A percentile compares a stretch with the other conserved stretches of the same genome.
Conservation (phyloP, 1,140 invertebrate species). For the Drosophila sechellia region DNA sequence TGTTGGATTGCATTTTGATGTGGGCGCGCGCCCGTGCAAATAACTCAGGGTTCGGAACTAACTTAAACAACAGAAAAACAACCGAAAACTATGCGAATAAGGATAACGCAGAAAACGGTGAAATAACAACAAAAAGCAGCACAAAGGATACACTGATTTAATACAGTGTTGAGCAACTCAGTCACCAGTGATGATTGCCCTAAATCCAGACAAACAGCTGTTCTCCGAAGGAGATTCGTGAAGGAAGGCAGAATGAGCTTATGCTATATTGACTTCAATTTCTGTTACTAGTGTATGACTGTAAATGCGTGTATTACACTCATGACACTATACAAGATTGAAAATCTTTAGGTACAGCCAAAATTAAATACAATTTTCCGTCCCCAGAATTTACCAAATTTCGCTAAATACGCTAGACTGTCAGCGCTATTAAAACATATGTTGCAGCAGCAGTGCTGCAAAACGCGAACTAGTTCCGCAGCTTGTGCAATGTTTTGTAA, state of each 20-base stretch:
- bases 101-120: constrained; percentile 37
- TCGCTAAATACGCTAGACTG: not conserved
- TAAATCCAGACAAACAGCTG: constrained; percentile 2
- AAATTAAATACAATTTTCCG: too few relatives aligned
- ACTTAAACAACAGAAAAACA: constrained; percentile 43
- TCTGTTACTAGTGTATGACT: too few relatives aligned
- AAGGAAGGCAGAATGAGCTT: not conserved
- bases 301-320: too few relatives aligned
- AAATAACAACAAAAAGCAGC: constrained; percentile 49
- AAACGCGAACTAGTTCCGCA: constrained; percentile 20
- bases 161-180: constrained; percentile 11
- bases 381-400: not conserved
- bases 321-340: too few relatives aligned
- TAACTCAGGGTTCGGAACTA: constrained; percentile 30
- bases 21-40: not conserved
- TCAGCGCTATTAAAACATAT: constrained; percentile 3
- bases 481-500: constrained; percentile 53
- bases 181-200: not conserved
- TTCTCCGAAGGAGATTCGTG: not conserved
- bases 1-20: constrained; percentile 19
- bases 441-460: constrained; percentile 7
- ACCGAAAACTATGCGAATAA: constrained; percentile 50
- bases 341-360: too few relatives aligned
- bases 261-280: not conserved
- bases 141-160: constrained; percentile 34